These are phyloP conservation scores for Buathra laborator DNA, from an alignment of 2,888 invertebrate species.

Conservation along the genomic window DNA sequence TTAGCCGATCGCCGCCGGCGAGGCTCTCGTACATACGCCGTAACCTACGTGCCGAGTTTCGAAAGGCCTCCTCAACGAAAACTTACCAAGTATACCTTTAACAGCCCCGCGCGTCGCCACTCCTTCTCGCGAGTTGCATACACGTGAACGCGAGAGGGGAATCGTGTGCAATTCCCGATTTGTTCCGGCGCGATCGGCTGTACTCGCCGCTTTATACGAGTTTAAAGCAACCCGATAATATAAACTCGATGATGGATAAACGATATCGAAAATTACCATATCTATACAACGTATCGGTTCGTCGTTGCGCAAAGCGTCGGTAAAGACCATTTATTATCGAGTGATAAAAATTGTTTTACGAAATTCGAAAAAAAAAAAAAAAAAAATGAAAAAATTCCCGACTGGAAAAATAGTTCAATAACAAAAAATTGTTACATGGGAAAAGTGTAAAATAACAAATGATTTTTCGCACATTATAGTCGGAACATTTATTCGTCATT, in stretches of 20 bases:
- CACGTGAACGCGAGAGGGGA: slow-evolving; percentile 31
- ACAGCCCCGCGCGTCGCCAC: slow-evolving; percentile 30
- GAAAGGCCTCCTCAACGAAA: slow-evolving; percentile 37
- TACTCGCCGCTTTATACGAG: slow-evolving; percentile 16
- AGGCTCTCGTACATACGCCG: slow-evolving; percentile 10
- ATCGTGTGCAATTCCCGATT: slow-evolving; percentile 64
- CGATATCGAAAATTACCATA: slow-evolving; percentile 10
- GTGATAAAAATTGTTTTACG: background rate
- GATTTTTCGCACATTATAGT: too few relatives aligned
- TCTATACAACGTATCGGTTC: background rate
- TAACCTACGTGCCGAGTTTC: slow-evolving; percentile 18
- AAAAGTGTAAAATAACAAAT: too few relatives aligned
- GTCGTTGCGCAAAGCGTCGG: background rate
- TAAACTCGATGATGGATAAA: slow-evolving; percentile 43
- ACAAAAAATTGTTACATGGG: too few relatives aligned
- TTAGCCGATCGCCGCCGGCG: slow-evolving; percentile 47
- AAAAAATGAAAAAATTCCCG: background rate
- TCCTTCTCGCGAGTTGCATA: slow-evolving; percentile 57
- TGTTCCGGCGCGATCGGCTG: slow-evolving; percentile 44
- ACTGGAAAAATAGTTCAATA: too few relatives aligned
- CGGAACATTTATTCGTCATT: too few relatives aligned
- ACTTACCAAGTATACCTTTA: background rate
- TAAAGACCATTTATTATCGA: background rate
- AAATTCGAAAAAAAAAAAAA: too few relatives aligned
- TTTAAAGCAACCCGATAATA: slow-evolving; percentile 15